These are phyloP conservation scores for Lottia scabra DNA, from an alignment of 2,888 invertebrate genomes.

Conservation along the genomic window DNA sequence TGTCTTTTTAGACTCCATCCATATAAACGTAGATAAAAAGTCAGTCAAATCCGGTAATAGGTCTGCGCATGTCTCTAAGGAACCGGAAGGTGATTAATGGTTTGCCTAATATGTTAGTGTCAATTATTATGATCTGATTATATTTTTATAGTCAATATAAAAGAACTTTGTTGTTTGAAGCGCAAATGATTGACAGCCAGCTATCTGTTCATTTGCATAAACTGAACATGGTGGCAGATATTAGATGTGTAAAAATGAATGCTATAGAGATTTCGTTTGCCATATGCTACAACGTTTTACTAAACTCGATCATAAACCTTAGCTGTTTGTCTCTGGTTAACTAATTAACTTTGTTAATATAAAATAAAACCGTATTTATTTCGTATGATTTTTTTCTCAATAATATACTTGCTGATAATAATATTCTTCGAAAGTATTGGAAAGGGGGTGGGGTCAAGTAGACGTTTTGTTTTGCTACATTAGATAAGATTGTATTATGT, in stretches of 20 bases:
- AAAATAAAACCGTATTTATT: too few relatives aligned
- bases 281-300: background rate
- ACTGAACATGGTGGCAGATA: background rate
- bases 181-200: background rate
- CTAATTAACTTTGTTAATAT: too few relatives aligned
- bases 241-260: background rate
- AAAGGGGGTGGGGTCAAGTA: too few relatives aligned
- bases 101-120: slow-evolving; percentile 6
- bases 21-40: background rate
- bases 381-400: too few relatives aligned
- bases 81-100: slow-evolving; percentile 2
- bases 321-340: too few relatives aligned
- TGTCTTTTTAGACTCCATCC: too few relatives aligned
- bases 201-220: background rate
- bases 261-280: background rate
- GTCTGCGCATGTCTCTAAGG: background rate
- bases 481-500: too few relatives aligned
- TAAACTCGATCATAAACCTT: background rate
- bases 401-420: too few relatives aligned
- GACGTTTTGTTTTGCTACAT: too few relatives aligned
- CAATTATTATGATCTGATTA: background rate
- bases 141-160: background rate
- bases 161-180: background rate
- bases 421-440: too few relatives aligned
- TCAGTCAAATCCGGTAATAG: background rate